phyloP scores from a whole-genome alignment of 2,797 vertebrate genomes.

The Acipenser oxyrinchus region DNA sequence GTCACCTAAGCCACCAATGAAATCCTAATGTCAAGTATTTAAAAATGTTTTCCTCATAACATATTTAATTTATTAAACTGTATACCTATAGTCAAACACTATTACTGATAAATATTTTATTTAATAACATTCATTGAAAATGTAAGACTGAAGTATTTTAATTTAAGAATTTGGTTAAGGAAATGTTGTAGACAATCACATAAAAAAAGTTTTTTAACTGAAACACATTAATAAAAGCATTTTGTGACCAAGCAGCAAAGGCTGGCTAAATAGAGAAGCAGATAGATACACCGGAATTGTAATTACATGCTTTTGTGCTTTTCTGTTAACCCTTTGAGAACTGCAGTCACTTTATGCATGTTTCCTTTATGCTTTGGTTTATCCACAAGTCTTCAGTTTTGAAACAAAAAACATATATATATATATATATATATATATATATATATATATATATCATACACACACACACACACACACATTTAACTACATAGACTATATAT shows the following conservation, averaged over 20 bases:
- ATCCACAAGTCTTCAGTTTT: background rate
- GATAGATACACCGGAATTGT: constrained; percentile 42
- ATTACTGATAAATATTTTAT: constrained; percentile 44
- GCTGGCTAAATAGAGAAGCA: constrained; percentile 55
- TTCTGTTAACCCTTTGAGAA: constrained; percentile 62
- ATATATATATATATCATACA: background rate
- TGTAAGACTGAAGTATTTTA: constrained; percentile 30
- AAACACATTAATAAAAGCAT: constrained; percentile 10
- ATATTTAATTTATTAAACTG: constrained; percentile 43
- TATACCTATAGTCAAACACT: constrained; percentile 47
- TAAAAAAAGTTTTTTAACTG: constrained; percentile 36
- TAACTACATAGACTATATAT: background rate
- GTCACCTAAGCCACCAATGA: constrained; percentile 45
- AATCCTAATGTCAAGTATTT: constrained; percentile 43
- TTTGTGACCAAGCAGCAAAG: constrained; percentile 37
- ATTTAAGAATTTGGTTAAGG: constrained; percentile 47
- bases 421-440: background rate
- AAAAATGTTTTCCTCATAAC: constrained; percentile 40
- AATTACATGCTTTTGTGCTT: constrained; percentile 63
- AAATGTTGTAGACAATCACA: constrained; percentile 55
- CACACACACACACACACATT: background rate
- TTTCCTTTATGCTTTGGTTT: background rate
- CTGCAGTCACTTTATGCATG: constrained; percentile 10
- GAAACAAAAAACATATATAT: background rate
- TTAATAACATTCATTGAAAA: constrained; percentile 51